Evolutionary conservation across 2,113 vertebrate species (phyloP).

Genomic region (Verasper variegatus): DNA sequence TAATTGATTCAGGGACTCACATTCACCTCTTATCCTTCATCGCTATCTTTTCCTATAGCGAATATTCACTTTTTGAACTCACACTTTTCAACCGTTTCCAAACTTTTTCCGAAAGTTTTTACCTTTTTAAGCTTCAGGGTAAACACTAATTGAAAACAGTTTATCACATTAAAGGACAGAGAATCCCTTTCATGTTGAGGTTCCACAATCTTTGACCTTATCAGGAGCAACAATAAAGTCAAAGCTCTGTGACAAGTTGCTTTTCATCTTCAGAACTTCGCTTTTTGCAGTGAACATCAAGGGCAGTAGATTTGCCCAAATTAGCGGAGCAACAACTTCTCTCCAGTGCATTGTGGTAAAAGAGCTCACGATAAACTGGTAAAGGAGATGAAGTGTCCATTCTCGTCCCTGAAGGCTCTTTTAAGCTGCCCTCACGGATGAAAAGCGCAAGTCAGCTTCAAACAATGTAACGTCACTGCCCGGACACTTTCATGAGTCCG

Average conservation of each 20-base stretch:
- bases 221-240: constrained; percentile 51
- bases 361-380: neutral
- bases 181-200: constrained; percentile 48
- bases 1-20: too few relatives aligned
- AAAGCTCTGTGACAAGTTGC: constrained; percentile 45
- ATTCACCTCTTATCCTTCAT: neutral
- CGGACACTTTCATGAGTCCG: too few relatives aligned
- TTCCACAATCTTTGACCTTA: constrained; percentile 48
- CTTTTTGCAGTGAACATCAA: constrained; percentile 44
- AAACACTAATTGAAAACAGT: constrained; percentile 67
- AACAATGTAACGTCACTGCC: too few relatives aligned
- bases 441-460: too few relatives aligned
- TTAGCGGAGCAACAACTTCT: constrained; percentile 17
- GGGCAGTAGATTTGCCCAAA: constrained; percentile 12
- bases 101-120: constrained; percentile 35
- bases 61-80: constrained; percentile 45
- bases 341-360: neutral
- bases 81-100: constrained; percentile 40
- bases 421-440: neutral
- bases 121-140: constrained; percentile 45
- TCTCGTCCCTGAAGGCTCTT: neutral
- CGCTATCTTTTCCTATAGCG: constrained; percentile 25
- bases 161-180: constrained; percentile 61
- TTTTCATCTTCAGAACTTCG: constrained; percentile 50
- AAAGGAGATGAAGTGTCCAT: neutral